These are phyloP conservation scores for Scaptomyza reducta DNA, from an alignment of 2,888 invertebrate genomes.

Conservation along the genomic window DNA sequence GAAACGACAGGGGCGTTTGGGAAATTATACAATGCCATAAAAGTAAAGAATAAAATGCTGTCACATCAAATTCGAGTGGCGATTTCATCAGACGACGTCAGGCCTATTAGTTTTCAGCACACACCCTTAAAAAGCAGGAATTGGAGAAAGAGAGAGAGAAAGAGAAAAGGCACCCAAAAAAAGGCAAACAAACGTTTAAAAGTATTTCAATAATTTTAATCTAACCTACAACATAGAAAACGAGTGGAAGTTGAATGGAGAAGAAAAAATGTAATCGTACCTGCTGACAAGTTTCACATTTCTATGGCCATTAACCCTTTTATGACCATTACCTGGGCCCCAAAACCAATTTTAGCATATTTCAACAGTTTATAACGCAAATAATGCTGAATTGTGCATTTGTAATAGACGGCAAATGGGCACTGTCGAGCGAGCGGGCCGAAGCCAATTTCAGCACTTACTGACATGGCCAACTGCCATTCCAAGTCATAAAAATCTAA, in stretches of 20 bases:
- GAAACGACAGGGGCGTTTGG: slow-evolving; percentile 21
- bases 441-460: slow-evolving; percentile 68
- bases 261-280: slow-evolving; percentile 51
- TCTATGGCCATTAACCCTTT: slow-evolving; percentile 77
- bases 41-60: slow-evolving; percentile 70
- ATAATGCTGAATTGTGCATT: slow-evolving; percentile 78
- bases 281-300: slow-evolving; percentile 76
- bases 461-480: slow-evolving; percentile 45
- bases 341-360: slow-evolving; percentile 65
- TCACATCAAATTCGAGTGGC: slow-evolving; percentile 77
- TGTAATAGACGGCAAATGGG: slow-evolving; percentile 66
- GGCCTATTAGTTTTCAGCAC: slow-evolving; percentile 61
- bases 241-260: background rate
- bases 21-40: slow-evolving; percentile 67
- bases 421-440: slow-evolving; percentile 35
- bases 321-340: slow-evolving; percentile 57
- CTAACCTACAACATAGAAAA: slow-evolving; percentile 1
- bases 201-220: slow-evolving; percentile 73
- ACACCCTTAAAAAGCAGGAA: slow-evolving; percentile 29
- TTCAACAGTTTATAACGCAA: slow-evolving; percentile 74
- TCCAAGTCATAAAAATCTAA: slow-evolving; percentile 71
- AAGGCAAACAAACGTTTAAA: slow-evolving; percentile 54
- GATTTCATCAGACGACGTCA: slow-evolving; percentile 58
- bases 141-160: background rate
- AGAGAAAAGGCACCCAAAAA: background rate